Conservation (phyloP, 2,888 invertebrate species). For the Conchocele bisecta region DNA sequence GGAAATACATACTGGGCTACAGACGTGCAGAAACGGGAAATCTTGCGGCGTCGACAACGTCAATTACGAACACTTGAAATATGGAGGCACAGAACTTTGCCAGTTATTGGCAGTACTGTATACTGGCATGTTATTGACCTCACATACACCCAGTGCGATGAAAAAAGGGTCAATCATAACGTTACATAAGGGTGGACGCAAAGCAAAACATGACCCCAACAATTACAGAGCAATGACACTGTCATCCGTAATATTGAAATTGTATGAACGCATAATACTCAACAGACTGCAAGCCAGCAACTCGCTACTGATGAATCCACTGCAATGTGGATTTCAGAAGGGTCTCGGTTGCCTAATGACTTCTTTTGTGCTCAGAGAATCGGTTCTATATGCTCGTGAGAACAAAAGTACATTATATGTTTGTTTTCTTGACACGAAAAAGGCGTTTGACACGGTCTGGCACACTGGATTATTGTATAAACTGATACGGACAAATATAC, state of each 20-base stretch:
- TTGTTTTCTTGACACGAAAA: conserved; percentile 19
- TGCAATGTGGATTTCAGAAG: conserved; percentile 16
- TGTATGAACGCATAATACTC: neutral
- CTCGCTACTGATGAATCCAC: neutral
- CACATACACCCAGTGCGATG: neutral
- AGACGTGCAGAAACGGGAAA: neutral
- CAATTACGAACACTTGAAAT: neutral
- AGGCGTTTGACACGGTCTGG: conserved; percentile 26
- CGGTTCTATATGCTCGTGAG: neutral
- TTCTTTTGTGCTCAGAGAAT: neutral
- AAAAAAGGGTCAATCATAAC: conserved; percentile 3
- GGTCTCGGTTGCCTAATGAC: conserved; percentile 11
- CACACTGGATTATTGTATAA: conserved; percentile 30
- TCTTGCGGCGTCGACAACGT: neutral
- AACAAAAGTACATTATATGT: conserved; percentile 8
- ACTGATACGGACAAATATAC: too few relatives aligned
- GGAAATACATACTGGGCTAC: neutral
- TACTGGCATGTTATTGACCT: neutral
- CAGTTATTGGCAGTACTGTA: neutral
- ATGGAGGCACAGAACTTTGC: neutral
- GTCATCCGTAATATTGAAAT: neutral
- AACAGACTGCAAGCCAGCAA: neutral
- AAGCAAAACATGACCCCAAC: conserved; percentile 6
- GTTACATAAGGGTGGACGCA: neutral
- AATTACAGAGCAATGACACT: conserved; percentile 3